phyloP scores from a whole-genome alignment of 2,113 vertebrate species.

The Micronisus gabar region DNA sequence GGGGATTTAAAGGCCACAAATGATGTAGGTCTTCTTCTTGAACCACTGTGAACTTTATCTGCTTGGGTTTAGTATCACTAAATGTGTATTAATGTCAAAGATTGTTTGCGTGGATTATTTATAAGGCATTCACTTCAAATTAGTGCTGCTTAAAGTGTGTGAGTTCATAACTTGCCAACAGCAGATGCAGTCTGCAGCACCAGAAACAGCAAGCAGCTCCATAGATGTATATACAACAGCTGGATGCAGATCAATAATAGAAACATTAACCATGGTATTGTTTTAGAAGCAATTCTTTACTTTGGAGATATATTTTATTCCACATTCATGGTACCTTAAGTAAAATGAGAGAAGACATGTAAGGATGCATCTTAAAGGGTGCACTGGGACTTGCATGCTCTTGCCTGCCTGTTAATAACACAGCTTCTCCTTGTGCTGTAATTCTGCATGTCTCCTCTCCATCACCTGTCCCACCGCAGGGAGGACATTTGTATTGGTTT shows the following conservation, averaged over 20 bases:
- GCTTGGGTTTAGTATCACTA: constrained; percentile 54
- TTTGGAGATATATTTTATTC: constrained; percentile 48
- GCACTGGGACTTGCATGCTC: not conserved
- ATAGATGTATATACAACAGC: constrained; percentile 12
- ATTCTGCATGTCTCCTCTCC: not conserved
- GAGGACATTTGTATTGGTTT: too few species aligned
- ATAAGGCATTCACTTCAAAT: constrained; percentile 69
- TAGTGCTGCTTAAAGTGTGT: constrained; percentile 50
- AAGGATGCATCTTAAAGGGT: constrained; percentile 11
- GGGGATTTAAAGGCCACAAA: constrained; percentile 24
- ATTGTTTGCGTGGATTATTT: constrained; percentile 64
- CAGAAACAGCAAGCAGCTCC: not conserved
- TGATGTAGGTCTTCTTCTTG: constrained; percentile 32
- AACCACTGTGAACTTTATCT: constrained; percentile 43
- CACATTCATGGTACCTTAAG: constrained; percentile 25
- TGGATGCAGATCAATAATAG: constrained; percentile 36
- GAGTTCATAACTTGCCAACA: constrained; percentile 51
- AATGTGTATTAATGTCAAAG: constrained; percentile 58
- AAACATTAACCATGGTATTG: constrained; percentile 28
- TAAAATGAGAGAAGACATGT: constrained; percentile 43
- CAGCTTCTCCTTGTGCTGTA: not conserved
- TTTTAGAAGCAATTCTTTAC: constrained; percentile 34
- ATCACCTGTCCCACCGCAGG: not conserved
- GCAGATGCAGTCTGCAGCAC: constrained; percentile 33
- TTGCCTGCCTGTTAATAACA: not conserved